Base-by-base conservation (phyloP, 2,888 invertebrate genomes). In the Euproctis similis region DNA sequence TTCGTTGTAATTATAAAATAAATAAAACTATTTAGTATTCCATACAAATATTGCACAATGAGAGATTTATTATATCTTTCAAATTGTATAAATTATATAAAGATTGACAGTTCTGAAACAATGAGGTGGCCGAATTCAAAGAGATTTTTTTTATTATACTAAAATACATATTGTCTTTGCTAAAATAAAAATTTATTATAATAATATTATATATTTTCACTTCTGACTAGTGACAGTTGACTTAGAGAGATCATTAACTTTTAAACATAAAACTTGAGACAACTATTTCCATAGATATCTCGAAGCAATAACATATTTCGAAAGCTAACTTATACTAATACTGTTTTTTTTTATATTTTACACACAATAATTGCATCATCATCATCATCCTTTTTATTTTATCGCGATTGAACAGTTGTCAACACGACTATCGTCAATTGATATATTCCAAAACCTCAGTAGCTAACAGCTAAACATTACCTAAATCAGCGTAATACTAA, bases 171-270 rank as follows among this genome's bases (percentile, higher is more conserved):
- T 46, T 51, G 59, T 58, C 55, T 20, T 39, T 34, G n/a, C 42
- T 47, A 54, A 53, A 53, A 53, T 53, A 61, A 56, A 51, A 62
- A 56, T 51, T n/a, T n/a, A n/a, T n/a, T 59, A 63, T 59, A 59
- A 47, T 42, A 53, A 61, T 57, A 64, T 68, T 71, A 62, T 42
- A 17, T 36, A 37, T 50, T 63, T n/a, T 63, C 61, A 68, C 61
- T 59, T 66, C 65, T 80, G 81, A 82, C 81, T 82, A 82, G 81
- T 73, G 71, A 75, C 67, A 71, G 69, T 68, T 59, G 53, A 64
- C 59, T 62, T 58, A n/a, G n/a, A 68, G 81, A 82, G 81, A 81
- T 81, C 80, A 70, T 53, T 50, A n/a, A n/a, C n/a, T n/a, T n/a
- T n/a, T 42, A 44, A 39, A 38, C 34, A 31, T 32, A 29, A 31